Base-by-base conservation (phyloP, 1,140 invertebrate genomes). In the Rhyacophila brunnea region DNA sequence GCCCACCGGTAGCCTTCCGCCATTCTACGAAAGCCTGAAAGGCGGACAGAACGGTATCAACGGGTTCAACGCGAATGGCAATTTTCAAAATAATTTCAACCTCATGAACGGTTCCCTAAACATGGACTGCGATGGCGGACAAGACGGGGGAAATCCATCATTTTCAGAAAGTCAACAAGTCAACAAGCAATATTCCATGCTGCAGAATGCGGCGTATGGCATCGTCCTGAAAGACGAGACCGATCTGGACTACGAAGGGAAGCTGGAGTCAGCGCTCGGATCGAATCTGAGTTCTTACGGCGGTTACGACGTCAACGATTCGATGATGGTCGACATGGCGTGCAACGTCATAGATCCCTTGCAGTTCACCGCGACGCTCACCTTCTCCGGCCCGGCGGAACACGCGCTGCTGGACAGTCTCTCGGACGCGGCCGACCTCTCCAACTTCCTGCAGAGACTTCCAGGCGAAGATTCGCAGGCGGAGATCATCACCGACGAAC, bases 1-100 rank as follows among this genome's bases (percentile, higher is more conserved):
- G 44, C 89, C 89, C 2, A 90, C 89, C 0, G 89, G 88, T 0
- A 90, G 88, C 35, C 70, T 93, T 43, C 90, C 90, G 6, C 90
- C 90, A 0, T 92, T 93, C 67, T 91, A 91, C 67, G 90, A 92
- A 74, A 91, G 87, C 11, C 78, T 93, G 0, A 93, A 92, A 72
- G 83, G 85, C 46, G 87, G 87, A 9, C 87, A 86, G 68, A 88
- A 87, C 49, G 74, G 70, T 1, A 69, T 70, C 18, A 74, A 72
- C 56, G 74, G 75, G 23, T 83, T 80, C 58, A 81, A 81, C 66
- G 75, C 79, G 2, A 79, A 80, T 61, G 71, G 79, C 47, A 79
- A 71, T 46, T 80, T 81, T 61, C 52, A 54, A 58, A 81, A 75
- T 60, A 81, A 80, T 62, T 81, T 79, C 56, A 83, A 80, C 62